These are phyloP conservation scores for Danaus chrysippus DNA, from an alignment of 2,888 invertebrate genomes.

Conservation along the genomic window DNA sequence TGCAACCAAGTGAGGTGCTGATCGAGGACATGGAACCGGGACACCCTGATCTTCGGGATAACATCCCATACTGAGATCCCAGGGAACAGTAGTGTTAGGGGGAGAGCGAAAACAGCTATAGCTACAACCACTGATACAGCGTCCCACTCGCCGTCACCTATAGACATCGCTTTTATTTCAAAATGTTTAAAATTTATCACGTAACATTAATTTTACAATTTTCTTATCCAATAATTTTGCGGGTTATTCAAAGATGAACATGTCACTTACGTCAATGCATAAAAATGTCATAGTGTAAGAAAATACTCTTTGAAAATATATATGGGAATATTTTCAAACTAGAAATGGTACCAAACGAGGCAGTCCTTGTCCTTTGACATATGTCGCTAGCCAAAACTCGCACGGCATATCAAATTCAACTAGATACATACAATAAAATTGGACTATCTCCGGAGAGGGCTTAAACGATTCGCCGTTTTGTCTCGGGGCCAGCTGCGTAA, in stretches of 20 bases:
- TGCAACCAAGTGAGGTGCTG: conserved; percentile 56
- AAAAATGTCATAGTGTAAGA: neutral
- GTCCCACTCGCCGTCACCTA: conserved; percentile 33
- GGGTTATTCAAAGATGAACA: neutral
- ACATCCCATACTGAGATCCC: conserved; percentile 60
- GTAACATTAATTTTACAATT: conserved; percentile 17
- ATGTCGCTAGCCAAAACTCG: conserved; percentile 47
- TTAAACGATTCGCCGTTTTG: conserved; percentile 80
- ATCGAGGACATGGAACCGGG: conserved; percentile 51
- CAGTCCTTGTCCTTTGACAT: conserved; percentile 37
- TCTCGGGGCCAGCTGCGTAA: conserved; percentile 79
- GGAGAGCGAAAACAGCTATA: conserved; percentile 56
- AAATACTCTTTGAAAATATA: neutral
- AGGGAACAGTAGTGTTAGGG: conserved; percentile 59
- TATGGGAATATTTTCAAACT: conserved; percentile 30
- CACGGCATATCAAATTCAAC: conserved; percentile 76
- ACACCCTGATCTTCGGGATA: conserved; percentile 58
- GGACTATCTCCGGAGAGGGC: conserved; percentile 78
- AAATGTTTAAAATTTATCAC: neutral
- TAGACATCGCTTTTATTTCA: conserved; percentile 39
- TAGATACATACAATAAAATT: conserved; percentile 77
- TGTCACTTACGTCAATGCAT: neutral
- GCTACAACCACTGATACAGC: conserved; percentile 31
- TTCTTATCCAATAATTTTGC: neutral
- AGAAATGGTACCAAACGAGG: conserved; percentile 51